These are phyloP conservation scores for Eudorcas thomsonii DNA, from an alignment of 2,113 vertebrate genomes.

Conservation along the genomic window DNA sequence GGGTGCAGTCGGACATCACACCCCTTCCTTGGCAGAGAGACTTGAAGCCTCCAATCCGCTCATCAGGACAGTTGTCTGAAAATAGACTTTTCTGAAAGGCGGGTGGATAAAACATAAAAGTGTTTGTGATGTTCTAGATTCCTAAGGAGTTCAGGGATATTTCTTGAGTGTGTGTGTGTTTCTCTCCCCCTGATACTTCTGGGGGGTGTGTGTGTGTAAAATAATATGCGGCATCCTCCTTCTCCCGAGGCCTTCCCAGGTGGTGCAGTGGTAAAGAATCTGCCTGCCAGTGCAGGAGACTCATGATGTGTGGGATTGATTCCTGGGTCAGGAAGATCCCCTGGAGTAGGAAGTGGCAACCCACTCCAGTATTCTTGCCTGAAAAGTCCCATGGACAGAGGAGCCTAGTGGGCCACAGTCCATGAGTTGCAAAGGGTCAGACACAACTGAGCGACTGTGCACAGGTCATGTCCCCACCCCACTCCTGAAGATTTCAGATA, in stretches of 20 bases:
- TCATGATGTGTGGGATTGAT: background rate
- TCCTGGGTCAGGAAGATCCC: background rate
- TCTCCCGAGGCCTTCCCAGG: background rate
- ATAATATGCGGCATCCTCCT: background rate
- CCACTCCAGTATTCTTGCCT: background rate
- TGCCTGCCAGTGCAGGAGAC: background rate
- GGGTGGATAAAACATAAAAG: background rate
- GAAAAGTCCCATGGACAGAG: background rate
- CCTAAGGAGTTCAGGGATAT: background rate
- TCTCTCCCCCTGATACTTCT: no score
- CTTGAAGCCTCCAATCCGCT: background rate
- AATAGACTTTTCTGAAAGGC: background rate
- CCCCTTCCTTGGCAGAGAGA: background rate
- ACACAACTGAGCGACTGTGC: fast-evolving
- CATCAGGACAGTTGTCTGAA: background rate
- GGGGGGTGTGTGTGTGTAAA: background rate
- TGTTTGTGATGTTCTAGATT: background rate
- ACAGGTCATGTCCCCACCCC: background rate
- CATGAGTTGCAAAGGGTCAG: background rate
- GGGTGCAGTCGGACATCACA: no score
- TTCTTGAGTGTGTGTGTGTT: background rate
- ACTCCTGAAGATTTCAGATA: background rate
- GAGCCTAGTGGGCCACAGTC: background rate
- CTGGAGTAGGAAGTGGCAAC: background rate
- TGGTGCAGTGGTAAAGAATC: background rate